Conservation (phyloP, 2,113 vertebrate genomes). For the Meleagris gallopavo region DNA sequence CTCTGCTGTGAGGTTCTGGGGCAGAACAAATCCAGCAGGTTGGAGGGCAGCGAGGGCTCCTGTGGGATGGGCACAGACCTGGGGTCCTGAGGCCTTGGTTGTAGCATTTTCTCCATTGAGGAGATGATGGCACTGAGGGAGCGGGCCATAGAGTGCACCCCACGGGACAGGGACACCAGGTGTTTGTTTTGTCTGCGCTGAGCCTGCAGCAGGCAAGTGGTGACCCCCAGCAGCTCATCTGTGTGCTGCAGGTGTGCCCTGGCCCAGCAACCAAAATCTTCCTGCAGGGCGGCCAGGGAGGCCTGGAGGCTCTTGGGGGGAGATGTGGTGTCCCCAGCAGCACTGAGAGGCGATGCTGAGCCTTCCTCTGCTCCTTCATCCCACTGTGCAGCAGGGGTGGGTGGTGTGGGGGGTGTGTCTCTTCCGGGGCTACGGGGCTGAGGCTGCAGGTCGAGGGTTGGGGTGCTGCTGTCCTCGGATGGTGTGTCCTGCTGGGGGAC, state of each 20-base stretch:
- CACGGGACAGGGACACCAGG: neutral
- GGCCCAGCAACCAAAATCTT: neutral
- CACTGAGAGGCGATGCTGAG: neutral
- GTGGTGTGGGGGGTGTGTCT: too few species aligned
- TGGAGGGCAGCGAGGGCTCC: neutral
- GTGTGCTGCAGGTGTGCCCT: neutral
- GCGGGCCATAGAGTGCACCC: neutral
- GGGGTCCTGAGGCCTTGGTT: neutral
- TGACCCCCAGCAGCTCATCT: fast-evolving
- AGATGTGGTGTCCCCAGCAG: neutral
- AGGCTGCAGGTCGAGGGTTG: neutral
- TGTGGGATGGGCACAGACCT: fast-evolving
- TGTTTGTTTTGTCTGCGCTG: neutral
- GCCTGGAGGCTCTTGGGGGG: neutral
- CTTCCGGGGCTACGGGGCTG: neutral
- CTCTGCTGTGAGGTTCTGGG: neutral
- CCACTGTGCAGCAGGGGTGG: neutral
- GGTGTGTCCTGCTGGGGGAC: neutral
- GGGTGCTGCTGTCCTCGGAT: neutral
- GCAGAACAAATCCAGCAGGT: neutral
- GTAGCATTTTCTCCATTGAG: neutral
- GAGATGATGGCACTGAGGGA: neutral
- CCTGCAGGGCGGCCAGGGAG: neutral
- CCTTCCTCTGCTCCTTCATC: neutral
- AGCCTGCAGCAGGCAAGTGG: neutral